phyloP scores from a whole-genome alignment of 37 sponge, comb jelly and placozoan genomes.

The Ianthella basta region DNA sequence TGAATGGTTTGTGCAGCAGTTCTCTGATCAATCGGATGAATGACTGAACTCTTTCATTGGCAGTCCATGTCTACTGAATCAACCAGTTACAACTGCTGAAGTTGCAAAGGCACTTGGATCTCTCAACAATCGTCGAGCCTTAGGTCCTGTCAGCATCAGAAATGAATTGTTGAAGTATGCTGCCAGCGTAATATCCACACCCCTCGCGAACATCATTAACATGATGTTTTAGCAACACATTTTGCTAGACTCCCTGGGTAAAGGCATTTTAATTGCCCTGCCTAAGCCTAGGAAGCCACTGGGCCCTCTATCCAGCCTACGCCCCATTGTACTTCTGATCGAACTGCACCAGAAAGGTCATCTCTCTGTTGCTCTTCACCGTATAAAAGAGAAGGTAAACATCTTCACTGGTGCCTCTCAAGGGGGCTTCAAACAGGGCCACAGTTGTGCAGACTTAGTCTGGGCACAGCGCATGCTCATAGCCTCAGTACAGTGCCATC shows the following conservation, averaged over 20 bases:
- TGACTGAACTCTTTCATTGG: background rate
- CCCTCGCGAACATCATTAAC: constrained; percentile 6
- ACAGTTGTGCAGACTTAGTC: too few relatives aligned
- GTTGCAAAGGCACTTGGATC: constrained; percentile 3
- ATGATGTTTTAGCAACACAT: constrained; percentile 10
- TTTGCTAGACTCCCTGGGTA: background rate
- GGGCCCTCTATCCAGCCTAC: too few relatives aligned
- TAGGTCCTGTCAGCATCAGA: background rate
- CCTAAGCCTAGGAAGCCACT: too few relatives aligned
- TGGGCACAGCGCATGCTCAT: too few relatives aligned
- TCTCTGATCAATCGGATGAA: constrained; percentile 2
- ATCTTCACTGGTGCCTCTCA: too few relatives aligned
- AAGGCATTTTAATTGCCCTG: too few relatives aligned
- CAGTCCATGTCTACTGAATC: background rate
- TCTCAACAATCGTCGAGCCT: background rate
- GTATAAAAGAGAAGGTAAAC: too few relatives aligned
- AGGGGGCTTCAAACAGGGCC: too few relatives aligned
- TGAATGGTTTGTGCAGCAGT: background rate
- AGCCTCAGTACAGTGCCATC: too few relatives aligned
- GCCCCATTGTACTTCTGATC: too few relatives aligned
- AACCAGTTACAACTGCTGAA: constrained; percentile 5
- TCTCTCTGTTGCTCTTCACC: too few relatives aligned
- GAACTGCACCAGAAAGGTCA: too few relatives aligned
- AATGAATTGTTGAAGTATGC: constrained; percentile 23
- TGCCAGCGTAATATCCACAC: background rate